Base-by-base conservation (phyloP, 2,888 invertebrate species). In the Ichneumoninae sp. region DNA sequence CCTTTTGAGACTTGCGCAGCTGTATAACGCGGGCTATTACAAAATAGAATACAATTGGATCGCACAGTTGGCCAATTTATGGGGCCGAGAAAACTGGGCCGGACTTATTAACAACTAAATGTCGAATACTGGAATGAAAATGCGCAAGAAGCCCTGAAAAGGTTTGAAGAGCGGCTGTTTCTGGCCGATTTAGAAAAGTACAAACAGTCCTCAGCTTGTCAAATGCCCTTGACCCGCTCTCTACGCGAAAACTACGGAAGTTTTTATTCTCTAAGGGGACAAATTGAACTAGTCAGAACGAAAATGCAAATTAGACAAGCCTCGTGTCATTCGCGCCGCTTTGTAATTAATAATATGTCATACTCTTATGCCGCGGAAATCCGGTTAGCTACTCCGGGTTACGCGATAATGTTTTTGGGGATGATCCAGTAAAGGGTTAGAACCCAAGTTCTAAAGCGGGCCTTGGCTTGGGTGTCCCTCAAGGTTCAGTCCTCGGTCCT, bases 11-110 rank as follows among this genome's bases (percentile, higher is more conserved):
- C 33, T 63, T 4, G 63, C 30, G 16, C 16, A 16, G 3, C 30
- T 63, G 33, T 33, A 63, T 30, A 63, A 63, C 33, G 10, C 13
- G 7, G 63, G 33, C 16, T 16, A 63, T 10, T 8, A 13, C 1
- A 33, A 63, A 63, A 16, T 30, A 3, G 30, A 63, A 30, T 63
- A 63, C 63, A 63, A 63, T 13, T 63, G 63, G 63, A 30, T 63
- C 13, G 33, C 63, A 7, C 33, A 63, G 33, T 16, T 63, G 33
- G 16, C 63, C 8, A 47, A 63, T 30, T 13, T 63, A 63, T 3
- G 26, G 16, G 63, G 63, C 13, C 63, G 33, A 1, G 63, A 63
- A 63, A 63, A 63, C 16, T 63, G 33, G 2, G 30, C 3, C 2
- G 63, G 63, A 13, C 63, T 63, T 33, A 0, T 33, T 3, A 63